These are phyloP conservation scores for Torymus tubicola DNA, from an alignment of 2,888 invertebrate species.

Conservation along the genomic window DNA sequence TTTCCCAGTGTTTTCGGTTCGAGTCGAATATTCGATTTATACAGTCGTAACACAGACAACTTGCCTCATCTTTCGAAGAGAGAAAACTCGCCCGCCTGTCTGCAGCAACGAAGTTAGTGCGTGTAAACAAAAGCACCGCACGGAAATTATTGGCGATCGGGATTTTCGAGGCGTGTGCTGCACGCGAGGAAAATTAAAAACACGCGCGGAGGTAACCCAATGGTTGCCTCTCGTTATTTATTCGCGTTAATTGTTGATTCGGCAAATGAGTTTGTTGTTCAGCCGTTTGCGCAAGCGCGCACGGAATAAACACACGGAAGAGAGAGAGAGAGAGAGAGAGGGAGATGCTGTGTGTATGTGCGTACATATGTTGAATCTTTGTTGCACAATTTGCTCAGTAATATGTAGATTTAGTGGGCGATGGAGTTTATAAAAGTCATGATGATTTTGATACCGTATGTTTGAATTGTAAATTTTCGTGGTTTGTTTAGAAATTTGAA, in stretches of 20 bases:
- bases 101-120: slow-evolving; percentile 12
- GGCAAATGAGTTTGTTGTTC: not conserved
- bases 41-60: slow-evolving; percentile 7
- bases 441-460: no score
- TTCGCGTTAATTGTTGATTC: not conserved
- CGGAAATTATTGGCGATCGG: slow-evolving; percentile 8
- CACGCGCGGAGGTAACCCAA: not conserved
- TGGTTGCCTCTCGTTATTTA: not conserved
- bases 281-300: no score
- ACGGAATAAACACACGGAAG: no score
- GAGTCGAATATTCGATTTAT: slow-evolving; percentile 29
- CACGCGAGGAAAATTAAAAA: not conserved
- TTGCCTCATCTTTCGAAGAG: not conserved
- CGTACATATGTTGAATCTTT: no score
- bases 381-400: no score
- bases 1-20: not conserved
- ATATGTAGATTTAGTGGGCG: no score
- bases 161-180: slow-evolving; percentile 7
- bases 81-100: not conserved
- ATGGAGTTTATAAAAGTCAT: no score
- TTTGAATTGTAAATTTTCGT: no score
- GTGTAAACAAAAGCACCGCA: slow-evolving; percentile 15
- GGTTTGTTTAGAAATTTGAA: no score
- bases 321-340: no score
- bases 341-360: no score